Base-by-base conservation (phyloP, 2,113 vertebrate species). In the Eulacestoma nigropectus region DNA sequence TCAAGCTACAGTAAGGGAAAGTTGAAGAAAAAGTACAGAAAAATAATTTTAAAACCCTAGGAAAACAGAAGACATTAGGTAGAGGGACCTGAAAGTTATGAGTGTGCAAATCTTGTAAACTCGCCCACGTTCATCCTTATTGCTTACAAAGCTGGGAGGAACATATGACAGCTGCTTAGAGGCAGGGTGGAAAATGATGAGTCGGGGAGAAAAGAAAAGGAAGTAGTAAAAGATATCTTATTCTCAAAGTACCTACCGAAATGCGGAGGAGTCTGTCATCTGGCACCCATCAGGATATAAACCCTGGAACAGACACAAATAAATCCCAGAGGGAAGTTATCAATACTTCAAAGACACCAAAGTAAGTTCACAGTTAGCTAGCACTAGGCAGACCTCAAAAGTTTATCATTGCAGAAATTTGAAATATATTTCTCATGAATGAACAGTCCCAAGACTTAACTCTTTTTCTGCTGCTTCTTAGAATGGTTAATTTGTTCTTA, bases 131-230 rank as follows among this genome's bases (percentile, higher is more conserved):
- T 90, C 72, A 35, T 60, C 75, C 47, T 74, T 74, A 55, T 26
- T 92, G 75, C 85, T 92, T 95, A 84, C 93, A 94, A 92, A 94
- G 67, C 75, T 74, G 46, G 64, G 75, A 84, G 47, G 63, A 93
- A 74, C 76, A 83, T 85, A 78, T 81, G 85, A 96, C 95, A 97
- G 92, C 75, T 96, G 92, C 92, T 93, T 33, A 78, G 87, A 95
- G 76, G 47, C 90, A 81, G 82, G 55, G 46, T 90, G n/a, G 55
- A 77, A 96, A 96, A 49, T 84, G 75, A 92, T 91, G 82, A 96
- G 56, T 70, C 0, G 52, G 64, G 52, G 21, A 84, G 90, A 83
- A 96, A 84, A 91, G 93, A 77, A 92, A 92, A 92, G 84, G 87
- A 94, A 93, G 72, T 75, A 90, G 88, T 90, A 94, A 92, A 90